These are phyloP conservation scores for Drosophila percnosoma DNA, from an alignment of 2,888 invertebrate species.

Conservation along the genomic window DNA sequence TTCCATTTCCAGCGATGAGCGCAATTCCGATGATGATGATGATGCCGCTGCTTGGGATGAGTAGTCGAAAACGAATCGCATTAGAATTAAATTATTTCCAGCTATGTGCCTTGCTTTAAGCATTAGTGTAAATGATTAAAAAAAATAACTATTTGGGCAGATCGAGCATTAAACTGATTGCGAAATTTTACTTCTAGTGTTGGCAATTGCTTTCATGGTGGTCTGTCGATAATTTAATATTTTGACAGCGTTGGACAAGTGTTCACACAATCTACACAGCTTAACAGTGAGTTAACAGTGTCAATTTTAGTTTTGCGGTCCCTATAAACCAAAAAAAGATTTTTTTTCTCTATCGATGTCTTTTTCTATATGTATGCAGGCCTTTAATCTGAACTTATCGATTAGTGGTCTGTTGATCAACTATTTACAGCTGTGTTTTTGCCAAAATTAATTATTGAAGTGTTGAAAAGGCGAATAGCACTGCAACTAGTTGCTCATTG, in stretches of 20 bases:
- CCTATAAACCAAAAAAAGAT: not conserved
- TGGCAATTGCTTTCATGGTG: conserved; percentile 2
- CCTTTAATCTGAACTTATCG: not conserved
- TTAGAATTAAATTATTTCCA: conserved; percentile 50
- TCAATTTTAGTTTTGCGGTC: not conserved
- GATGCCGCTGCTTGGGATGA: conserved; percentile 81
- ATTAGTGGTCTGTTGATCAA: not conserved
- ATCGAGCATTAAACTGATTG: conserved; percentile 35
- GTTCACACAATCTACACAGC: not conserved
- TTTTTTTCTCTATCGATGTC: not conserved
- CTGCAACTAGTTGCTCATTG: not conserved
- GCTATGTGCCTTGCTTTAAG: conserved; percentile 72
- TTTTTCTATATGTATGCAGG: not conserved
- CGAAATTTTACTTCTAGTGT: conserved; percentile 18
- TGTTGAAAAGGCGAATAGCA: not conserved
- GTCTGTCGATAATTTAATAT: not conserved
- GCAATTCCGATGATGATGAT: conserved; percentile 83
- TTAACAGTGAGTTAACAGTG: not conserved
- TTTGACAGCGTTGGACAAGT: not conserved
- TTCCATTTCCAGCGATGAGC: conserved; percentile 85
- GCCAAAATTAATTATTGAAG: not conserved
- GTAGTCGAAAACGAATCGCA: conserved; percentile 9
- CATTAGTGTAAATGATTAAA: conserved; percentile 56
- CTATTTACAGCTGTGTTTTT: not conserved
- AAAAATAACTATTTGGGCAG: conserved; percentile 32